Evolutionary conservation across 2,113 vertebrate species (phyloP), one percentile per base, ranked within the genome.

Genomic region (Vanacampus margaritifer): DNA sequence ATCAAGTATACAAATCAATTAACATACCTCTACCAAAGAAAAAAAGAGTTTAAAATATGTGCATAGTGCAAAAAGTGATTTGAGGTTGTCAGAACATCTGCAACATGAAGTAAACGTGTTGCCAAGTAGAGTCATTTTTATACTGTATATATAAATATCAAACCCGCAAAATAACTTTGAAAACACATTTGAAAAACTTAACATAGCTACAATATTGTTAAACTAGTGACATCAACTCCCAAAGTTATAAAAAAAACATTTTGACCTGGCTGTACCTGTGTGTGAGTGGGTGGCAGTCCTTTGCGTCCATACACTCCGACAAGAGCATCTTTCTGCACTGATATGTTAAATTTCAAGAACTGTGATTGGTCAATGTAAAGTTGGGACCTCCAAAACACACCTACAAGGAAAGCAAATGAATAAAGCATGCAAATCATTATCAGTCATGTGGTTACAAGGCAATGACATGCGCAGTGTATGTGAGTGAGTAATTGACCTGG

Each of bases 341-440:
- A 98, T 85, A 99, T 98, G 93, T 99, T 99, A 92, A 99, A 99
- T 86, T 98, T 98, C 68, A 99, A 89, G 81, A 98, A 98, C 84
- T 96, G 96, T 7, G 97, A 96, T 72, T 97, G 96, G 88, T 98
- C 97, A 72, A 99, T 94, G 71, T 94, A 96, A n/a, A 99, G 91
- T 73, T 99, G 97, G 39, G 96, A 97, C 85, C 96, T 94, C 97
- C 97, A 99, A 80, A 99, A 99, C 74, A 97, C 94, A 73, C 96
- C 88, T 90, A 13, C 12, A 14, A 63, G 8, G 32, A 59, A 69
- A 9, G 51, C 6, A 32, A 28, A 24, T 57, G n/a, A 28, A 58
- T 59, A 67, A 3, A 32, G 3, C 17, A 59, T 6, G 0, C 5
- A 65, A 6, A 3, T n/a, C 12, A n/a, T 5, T 3, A 36, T 51